These are phyloP conservation scores for Altica lythri DNA, from an alignment of 2,888 invertebrate genomes.

Conservation along the genomic window DNA sequence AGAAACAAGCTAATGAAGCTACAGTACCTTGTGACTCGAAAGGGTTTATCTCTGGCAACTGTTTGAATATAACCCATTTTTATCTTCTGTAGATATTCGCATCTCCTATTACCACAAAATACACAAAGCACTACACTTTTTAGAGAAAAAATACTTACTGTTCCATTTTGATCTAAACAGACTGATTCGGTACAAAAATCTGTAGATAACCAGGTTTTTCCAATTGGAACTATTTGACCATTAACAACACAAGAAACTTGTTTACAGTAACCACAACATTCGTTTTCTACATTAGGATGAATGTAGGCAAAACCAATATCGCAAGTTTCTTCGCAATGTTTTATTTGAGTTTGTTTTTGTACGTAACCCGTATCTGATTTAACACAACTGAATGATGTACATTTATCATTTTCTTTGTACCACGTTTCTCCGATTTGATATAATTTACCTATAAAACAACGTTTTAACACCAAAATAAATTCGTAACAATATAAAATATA, in stretches of 20 bases:
- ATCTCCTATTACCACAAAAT: no score
- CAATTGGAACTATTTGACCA: slow-evolving; percentile 58
- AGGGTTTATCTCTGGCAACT: no score
- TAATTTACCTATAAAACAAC: slow-evolving; percentile 42
- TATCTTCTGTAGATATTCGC: no score
- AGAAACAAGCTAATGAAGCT: no score
- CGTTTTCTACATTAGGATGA: slow-evolving; percentile 40
- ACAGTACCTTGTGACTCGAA: no score
- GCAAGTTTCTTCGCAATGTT: slow-evolving; percentile 61
- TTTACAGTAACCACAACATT: slow-evolving; percentile 70
- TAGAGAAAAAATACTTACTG: slow-evolving; percentile 45
- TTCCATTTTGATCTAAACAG: slow-evolving; percentile 62
- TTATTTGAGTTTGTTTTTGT: slow-evolving; percentile 60
- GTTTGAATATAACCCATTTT: no score
- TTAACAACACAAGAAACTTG: slow-evolving; percentile 63
- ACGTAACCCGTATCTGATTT: slow-evolving; percentile 56
- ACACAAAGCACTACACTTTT: no score
- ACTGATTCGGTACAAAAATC: slow-evolving; percentile 68
- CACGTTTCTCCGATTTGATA: slow-evolving; percentile 65
- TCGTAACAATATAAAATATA: neutral
- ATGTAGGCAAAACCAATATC: slow-evolving; percentile 60
- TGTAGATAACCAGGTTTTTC: slow-evolving; percentile 64
- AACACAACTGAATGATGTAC: slow-evolving; percentile 63
- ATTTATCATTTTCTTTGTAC: slow-evolving; percentile 60
- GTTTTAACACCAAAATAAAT: no score